These are phyloP conservation scores for Patella vulgata DNA, from an alignment of 1,140 invertebrate genomes.

Conservation along the genomic window DNA sequence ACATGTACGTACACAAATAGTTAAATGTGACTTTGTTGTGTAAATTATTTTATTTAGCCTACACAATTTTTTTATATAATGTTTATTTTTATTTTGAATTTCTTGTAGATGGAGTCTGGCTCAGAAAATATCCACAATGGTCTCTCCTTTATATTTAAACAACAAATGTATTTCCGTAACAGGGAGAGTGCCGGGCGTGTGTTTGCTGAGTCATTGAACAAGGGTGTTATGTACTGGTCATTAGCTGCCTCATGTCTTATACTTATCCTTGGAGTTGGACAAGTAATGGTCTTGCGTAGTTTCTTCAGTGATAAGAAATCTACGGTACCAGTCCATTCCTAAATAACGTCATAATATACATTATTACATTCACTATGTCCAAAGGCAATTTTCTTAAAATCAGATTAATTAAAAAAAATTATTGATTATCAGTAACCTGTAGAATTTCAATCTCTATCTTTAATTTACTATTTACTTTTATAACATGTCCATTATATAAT, in stretches of 20 bases:
- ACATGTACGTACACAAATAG: too few species aligned
- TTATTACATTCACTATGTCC: too few species aligned
- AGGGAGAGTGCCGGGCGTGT: conserved; percentile 93
- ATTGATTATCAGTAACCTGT: too few species aligned
- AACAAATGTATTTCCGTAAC: conserved; percentile 95
- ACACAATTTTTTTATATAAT: not conserved
- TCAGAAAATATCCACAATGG: conserved; percentile 88
- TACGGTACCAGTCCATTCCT: not conserved
- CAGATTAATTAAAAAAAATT: too few species aligned
- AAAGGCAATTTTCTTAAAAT: too few species aligned
- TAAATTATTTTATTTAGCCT: too few species aligned
- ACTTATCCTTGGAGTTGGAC: conserved; percentile 83
- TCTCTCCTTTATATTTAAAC: conserved; percentile 87
- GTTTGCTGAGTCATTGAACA: conserved; percentile 94
- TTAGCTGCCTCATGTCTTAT: conserved; percentile 87
- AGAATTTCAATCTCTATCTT: too few species aligned
- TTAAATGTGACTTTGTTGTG: too few species aligned
- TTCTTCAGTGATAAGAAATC: conserved; percentile 90
- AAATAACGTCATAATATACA: too few species aligned
- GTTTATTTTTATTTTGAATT: not conserved
- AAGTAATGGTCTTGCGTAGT: conserved; percentile 92
- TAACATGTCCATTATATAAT: too few species aligned
- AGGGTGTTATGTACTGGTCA: conserved; percentile 93
- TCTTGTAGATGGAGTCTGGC: conserved; percentile 87
- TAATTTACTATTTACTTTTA: too few species aligned